Evolutionary conservation across 2,113 vertebrate species (phyloP).

Genomic region (Anthoscopus minutus): DNA sequence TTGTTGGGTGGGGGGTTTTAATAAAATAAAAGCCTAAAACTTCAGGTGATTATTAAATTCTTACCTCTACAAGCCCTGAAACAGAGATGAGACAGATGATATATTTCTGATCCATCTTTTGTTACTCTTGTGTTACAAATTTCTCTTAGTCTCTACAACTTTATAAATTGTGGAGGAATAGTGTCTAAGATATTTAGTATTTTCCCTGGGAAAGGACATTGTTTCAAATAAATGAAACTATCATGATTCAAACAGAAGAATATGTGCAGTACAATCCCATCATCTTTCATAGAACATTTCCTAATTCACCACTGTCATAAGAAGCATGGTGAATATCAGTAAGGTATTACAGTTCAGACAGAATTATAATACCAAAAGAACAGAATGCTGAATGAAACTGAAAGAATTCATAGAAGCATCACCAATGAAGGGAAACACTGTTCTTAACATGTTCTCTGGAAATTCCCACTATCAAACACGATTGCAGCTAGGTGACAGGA

Average conservation of each 20-base stretch:
- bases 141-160: neutral
- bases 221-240: neutral
- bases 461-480: neutral
- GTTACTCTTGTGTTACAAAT: neutral
- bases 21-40: neutral
- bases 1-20: neutral
- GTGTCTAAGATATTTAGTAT: neutral
- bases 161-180: neutral
- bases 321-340: neutral
- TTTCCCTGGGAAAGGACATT: neutral
- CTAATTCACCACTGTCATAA: neutral
- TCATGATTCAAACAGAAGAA: neutral
- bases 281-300: neutral
- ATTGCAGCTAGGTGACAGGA: neutral
- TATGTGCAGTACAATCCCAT: neutral
- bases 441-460: neutral
- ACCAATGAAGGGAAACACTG: neutral
- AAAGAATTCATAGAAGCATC: neutral
- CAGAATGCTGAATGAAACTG: neutral
- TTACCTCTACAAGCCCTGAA: neutral
- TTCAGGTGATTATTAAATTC: conserved; percentile 16
- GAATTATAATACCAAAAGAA: neutral
- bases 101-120: neutral
- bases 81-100: neutral
- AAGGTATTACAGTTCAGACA: neutral